A percentile compares a stretch with the other conserved stretches of the same genome.
These are phyloP conservation scores for Pteronotus mesoamericanus DNA, from an alignment of 2,797 vertebrate genomes.

Conservation along the genomic window DNA sequence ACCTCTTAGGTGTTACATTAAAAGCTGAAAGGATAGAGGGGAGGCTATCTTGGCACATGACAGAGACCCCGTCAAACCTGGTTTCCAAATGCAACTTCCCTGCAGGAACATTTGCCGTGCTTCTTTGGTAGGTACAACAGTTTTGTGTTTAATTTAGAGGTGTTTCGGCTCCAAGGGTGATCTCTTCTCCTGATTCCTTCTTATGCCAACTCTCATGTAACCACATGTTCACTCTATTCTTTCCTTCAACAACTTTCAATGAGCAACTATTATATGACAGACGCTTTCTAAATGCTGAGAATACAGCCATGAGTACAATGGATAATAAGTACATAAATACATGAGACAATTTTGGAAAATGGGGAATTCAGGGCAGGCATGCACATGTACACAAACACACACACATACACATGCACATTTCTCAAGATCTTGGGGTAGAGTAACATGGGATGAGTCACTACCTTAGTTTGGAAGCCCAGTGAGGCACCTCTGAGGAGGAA, in stretches of 20 bases:
- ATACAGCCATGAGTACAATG: not conserved
- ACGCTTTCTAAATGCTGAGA: not conserved
- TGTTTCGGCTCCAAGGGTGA: not conserved
- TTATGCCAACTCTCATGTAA: not conserved
- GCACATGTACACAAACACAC: fast-evolving
- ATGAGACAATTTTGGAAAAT: not conserved
- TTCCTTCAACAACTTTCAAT: not conserved
- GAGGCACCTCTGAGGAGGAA: not conserved
- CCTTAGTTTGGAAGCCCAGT: not conserved
- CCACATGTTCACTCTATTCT: not conserved
- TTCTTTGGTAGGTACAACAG: not conserved
- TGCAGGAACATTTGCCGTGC: not conserved
- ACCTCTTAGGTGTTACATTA: not conserved
- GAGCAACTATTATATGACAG: not conserved
- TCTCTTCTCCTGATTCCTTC: not conserved
- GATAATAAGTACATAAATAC: not conserved
- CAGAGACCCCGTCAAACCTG: fast-evolving
- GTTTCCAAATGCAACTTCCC: not conserved
- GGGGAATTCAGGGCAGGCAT: not conserved
- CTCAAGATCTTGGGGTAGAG: not conserved
- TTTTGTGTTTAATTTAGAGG: not conserved
- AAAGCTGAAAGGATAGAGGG: not conserved
- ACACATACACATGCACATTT: not conserved
- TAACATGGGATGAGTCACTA: not conserved
- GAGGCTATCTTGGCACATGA: not conserved